phyloP scores from a whole-genome alignment of 2,113 vertebrate species.

The Nipponia nippon region DNA sequence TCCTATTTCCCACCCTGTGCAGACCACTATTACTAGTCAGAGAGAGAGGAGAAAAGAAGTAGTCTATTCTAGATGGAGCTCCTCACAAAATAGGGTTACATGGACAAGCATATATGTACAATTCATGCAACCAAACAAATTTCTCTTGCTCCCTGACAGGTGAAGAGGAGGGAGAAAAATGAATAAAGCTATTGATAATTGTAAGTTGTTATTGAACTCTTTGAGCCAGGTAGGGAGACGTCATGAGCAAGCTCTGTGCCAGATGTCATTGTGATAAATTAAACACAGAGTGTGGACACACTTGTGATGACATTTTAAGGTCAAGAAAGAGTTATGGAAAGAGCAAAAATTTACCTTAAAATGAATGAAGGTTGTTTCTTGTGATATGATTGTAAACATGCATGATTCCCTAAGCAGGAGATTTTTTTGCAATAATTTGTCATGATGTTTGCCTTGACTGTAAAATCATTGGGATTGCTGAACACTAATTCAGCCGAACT shows the following conservation, averaged over 20 bases:
- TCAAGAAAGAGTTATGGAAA: neutral
- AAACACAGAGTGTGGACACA: neutral
- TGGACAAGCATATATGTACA: neutral
- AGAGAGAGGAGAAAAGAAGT: neutral
- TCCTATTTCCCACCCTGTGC: neutral
- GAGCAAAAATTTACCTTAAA: neutral
- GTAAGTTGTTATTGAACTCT: neutral
- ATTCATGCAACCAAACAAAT: neutral
- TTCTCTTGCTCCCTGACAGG: neutral
- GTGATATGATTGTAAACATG: neutral
- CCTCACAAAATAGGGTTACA: neutral
- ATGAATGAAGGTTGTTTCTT: neutral
- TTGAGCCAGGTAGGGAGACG: accelerated
- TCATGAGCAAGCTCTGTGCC: neutral
- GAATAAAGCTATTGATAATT: neutral
- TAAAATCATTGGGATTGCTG: neutral
- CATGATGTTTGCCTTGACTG: neutral
- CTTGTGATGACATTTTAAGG: neutral
- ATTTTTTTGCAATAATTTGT: neutral
- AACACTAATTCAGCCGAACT: neutral
- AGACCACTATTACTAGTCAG: neutral
- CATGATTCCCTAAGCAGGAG: neutral
- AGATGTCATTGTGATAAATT: neutral
- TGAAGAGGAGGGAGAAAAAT: neutral
- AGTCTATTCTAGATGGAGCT: neutral